phyloP scores from a whole-genome alignment of 2,113 vertebrate species.

The Etheostoma spectabile region DNA sequence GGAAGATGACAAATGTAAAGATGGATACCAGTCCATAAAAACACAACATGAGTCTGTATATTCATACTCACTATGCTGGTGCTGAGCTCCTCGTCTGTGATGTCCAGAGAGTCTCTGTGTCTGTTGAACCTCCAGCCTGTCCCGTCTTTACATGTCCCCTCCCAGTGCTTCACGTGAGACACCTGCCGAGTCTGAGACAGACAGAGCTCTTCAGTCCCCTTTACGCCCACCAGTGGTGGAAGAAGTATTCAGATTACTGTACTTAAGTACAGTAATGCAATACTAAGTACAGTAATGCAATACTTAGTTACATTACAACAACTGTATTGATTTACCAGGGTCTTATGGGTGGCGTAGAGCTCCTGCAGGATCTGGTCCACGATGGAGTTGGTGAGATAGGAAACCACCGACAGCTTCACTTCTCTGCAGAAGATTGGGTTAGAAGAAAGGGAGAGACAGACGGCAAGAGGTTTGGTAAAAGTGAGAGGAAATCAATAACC shows the following conservation, averaged over 20 bases:
- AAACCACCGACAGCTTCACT: slow-evolving; percentile 91
- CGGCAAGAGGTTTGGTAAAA: slow-evolving; percentile 38
- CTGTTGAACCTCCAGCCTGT: slow-evolving; percentile 77
- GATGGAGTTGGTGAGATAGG: slow-evolving; percentile 92
- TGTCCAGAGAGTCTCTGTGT: slow-evolving; percentile 82
- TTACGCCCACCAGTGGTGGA: background rate
- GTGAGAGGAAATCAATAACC: slow-evolving; percentile 61
- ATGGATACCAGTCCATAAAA: background rate
- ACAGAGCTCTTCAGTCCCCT: background rate
- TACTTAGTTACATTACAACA: background rate
- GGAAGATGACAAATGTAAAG: background rate
- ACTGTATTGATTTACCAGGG: slow-evolving; percentile 80
- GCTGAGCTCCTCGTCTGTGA: slow-evolving; percentile 82
- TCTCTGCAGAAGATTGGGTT: slow-evolving; percentile 80
- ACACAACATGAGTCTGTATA: background rate
- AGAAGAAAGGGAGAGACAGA: slow-evolving; percentile 29
- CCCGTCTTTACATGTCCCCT: slow-evolving; percentile 72
- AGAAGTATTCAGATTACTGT: too few species aligned
- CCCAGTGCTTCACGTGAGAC: slow-evolving; percentile 79
- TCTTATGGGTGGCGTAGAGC: slow-evolving; percentile 90
- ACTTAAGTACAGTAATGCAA: too few species aligned
- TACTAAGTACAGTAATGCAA: too few species aligned
- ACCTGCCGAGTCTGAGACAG: slow-evolving; percentile 76
- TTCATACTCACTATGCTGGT: slow-evolving; percentile 81
- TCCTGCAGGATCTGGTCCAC: slow-evolving; percentile 93